These are phyloP conservation scores for Caloenas nicobarica DNA, from an alignment of 2,113 vertebrate species.

Conservation along the genomic window DNA sequence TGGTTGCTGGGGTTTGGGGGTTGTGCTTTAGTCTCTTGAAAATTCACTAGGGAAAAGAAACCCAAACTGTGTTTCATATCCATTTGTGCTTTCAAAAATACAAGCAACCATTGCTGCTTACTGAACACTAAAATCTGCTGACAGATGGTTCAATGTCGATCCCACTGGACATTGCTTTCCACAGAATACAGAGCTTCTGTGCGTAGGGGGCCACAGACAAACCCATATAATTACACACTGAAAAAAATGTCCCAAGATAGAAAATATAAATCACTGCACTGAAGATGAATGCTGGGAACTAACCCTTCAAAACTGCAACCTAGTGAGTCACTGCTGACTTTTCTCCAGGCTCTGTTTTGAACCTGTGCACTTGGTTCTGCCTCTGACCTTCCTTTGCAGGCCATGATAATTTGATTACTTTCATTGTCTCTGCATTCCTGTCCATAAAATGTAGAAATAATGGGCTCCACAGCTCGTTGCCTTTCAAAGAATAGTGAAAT, in stretches of 20 bases:
- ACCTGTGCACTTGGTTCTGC: background rate
- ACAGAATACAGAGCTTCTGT: background rate
- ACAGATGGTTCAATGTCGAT: background rate
- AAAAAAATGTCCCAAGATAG: background rate
- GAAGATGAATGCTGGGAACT: background rate
- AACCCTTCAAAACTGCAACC: background rate
- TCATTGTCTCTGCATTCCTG: background rate
- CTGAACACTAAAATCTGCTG: background rate
- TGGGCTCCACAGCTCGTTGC: accelerated
- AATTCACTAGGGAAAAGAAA: background rate
- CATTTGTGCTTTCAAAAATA: background rate
- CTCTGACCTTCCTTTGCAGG: background rate
- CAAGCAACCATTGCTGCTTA: background rate
- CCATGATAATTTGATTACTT: background rate
- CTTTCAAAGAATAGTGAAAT: background rate
- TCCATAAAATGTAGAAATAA: background rate
- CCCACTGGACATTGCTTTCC: background rate
- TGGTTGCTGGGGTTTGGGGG: background rate
- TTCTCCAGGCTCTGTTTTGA: background rate
- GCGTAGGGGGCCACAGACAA: background rate
- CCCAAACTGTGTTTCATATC: background rate
- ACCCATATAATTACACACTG: background rate
- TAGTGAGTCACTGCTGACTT: background rate
- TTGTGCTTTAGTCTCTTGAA: background rate
- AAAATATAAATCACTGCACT: background rate